Evolutionary conservation across 2,888 invertebrate genomes (phyloP).

Genomic region (Trypoxylon attenuatum): DNA sequence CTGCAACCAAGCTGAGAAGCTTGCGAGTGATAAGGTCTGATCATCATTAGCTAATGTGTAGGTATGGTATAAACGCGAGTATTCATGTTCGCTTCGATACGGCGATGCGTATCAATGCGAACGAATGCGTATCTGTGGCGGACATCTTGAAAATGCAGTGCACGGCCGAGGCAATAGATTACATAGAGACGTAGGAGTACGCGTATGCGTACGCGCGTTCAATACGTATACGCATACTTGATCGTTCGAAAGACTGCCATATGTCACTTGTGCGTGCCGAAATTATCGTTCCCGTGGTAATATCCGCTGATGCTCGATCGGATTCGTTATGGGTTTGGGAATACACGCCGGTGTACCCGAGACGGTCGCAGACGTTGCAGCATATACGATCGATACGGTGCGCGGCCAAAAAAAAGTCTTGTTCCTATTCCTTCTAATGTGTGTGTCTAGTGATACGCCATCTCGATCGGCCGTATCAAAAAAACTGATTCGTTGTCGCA

Average conservation of each 20-base stretch:
- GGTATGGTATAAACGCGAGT: conserved; percentile 23
- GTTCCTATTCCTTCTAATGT: conserved; percentile 69
- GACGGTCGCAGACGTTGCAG: conserved; percentile 36
- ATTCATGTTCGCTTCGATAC: conserved; percentile 9
- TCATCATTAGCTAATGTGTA: conserved; percentile 40
- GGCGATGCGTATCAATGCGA: conserved; percentile 3
- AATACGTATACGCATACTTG: conserved; percentile 38
- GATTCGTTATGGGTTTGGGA: conserved; percentile 30
- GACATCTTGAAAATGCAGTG: conserved; percentile 17
- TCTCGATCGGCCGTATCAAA: conserved; percentile 38
- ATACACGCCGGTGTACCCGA: conserved; percentile 10
- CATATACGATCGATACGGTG: conserved; percentile 41
- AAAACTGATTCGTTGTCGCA: conserved; percentile 33
- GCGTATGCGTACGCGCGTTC: conserved; percentile 9
- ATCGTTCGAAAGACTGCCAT: conserved; percentile 52
- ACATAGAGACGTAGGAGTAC: conserved; percentile 25
- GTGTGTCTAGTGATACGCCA: conserved; percentile 41
- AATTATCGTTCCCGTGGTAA: conserved; percentile 25
- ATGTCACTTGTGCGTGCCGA: conserved; percentile 39
- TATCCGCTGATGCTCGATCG: conserved; percentile 36
- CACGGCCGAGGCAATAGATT: conserved; percentile 20
- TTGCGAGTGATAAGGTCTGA: conserved; percentile 36
- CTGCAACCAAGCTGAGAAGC: conserved; percentile 24
- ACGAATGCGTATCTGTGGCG: conserved; percentile 19
- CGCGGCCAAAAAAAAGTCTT: conserved; percentile 62